Conservation (phyloP, 2,113 vertebrate species). For the Bufo bufo region DNA sequence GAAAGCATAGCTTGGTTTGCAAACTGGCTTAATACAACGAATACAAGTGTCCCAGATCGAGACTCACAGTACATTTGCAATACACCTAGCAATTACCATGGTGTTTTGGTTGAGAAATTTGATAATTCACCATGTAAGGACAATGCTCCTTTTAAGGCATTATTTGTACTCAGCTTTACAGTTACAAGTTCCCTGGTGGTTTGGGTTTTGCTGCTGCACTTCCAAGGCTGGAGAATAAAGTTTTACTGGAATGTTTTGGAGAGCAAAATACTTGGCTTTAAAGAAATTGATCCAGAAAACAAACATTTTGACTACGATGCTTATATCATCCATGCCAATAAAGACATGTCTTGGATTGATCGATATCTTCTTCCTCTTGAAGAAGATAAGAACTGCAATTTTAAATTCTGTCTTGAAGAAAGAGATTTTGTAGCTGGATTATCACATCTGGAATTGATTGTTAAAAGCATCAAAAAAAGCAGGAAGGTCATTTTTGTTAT, state of each 20-base stretch:
- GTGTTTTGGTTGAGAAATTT: constrained; percentile 77
- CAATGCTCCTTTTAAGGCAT: constrained; percentile 80
- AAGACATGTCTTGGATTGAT: constrained; percentile 83
- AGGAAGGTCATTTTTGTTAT: constrained; percentile 90
- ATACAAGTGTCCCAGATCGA: constrained; percentile 70
- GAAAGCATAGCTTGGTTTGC: constrained; percentile 94
- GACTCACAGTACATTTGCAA: constrained; percentile 83
- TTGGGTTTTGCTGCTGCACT: constrained; percentile 74
- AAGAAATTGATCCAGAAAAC: constrained; percentile 73
- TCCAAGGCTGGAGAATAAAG: constrained; percentile 90
- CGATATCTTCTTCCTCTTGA: constrained; percentile 80
- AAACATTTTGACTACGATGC: constrained; percentile 81
- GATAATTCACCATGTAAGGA: constrained; percentile 88
- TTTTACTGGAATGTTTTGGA: constrained; percentile 88
- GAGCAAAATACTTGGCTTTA: constrained; percentile 84
- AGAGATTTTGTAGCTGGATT: constrained; percentile 83
- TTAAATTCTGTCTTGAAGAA: constrained; percentile 86
- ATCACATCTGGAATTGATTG: constrained; percentile 78
- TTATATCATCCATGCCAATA: constrained; percentile 82
- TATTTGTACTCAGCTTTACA: constrained; percentile 77
- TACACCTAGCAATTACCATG: constrained; percentile 85
- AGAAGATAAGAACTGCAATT: constrained; percentile 64
- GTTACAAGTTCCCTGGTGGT: constrained; percentile 68
- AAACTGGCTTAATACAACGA: constrained; percentile 84
- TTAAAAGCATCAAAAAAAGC: constrained; percentile 82